A percentile compares a stretch with the other conserved stretches of the same genome.
These are phyloP conservation scores for Fabriciana adippe DNA, from an alignment of 2,888 invertebrate genomes.

Conservation along the genomic window DNA sequence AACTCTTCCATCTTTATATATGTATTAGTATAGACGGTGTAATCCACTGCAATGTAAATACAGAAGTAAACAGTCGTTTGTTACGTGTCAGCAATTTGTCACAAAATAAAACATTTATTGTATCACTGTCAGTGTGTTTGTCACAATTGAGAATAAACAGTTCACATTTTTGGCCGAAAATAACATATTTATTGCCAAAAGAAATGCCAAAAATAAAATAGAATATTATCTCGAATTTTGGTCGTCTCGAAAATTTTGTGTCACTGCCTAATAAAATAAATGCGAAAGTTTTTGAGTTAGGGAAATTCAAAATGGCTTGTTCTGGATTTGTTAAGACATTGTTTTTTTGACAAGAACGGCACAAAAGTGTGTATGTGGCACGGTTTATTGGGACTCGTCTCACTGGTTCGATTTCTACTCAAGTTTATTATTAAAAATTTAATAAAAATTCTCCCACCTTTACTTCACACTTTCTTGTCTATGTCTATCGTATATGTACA, in stretches of 20 bases:
- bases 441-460: too few species aligned
- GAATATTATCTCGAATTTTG: neutral
- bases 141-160: slow-evolving; percentile 11
- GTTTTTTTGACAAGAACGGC: too few species aligned
- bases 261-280: too few species aligned
- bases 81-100: slow-evolving; percentile 9
- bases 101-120: neutral
- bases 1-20: too few species aligned
- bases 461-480: too few species aligned
- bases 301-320: neutral
- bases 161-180: slow-evolving; percentile 25
- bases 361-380: too few species aligned
- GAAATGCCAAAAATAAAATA: neutral
- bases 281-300: neutral
- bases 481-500: too few species aligned
- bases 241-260: neutral
- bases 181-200: slow-evolving; percentile 17
- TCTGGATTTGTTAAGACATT: too few species aligned
- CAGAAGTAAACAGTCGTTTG: slow-evolving; percentile 8
- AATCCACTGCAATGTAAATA: neutral
- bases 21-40: too few species aligned
- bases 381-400: too few species aligned
- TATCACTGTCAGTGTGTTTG: slow-evolving; percentile 3
- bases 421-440: too few species aligned
- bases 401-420: too few species aligned